Base-by-base conservation (phyloP, 2,888 invertebrate species). In the Cerastis leucographa region DNA sequence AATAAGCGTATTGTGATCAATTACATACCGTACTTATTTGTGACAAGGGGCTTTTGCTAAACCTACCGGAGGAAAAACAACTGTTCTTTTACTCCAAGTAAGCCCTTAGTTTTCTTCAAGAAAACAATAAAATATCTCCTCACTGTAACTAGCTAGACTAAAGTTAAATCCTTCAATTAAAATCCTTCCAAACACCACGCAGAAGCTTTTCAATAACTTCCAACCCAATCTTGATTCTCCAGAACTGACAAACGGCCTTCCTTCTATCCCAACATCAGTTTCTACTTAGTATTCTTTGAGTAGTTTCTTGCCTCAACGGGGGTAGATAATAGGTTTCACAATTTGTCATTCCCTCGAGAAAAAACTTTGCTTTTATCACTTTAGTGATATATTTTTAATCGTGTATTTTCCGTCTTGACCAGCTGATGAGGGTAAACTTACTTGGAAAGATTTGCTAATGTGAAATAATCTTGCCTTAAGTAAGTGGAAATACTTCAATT, bases 211-310 rank as follows among this genome's bases (percentile, higher is more conserved):
- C 35, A 44, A 54, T n/a, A n/a, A 73, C n/a, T 73, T 46, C 4
- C 17, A 54, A 80, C 46, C 35, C n/a, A 22, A 62, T 74, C 42
- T 66, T 68, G 44, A 69, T 65, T 75, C 19, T 11, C 51, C 5
- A 51, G 42, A 74, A 74, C 56, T 59, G 65, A 71, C n/a, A 70
- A 70, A 35, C 17, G 12, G 19, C 22, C n/a, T 69, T 75, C 40
- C 42, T 40, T 29, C 44, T 56, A 46, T 65, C 29, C 19, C 14
- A 19, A 29, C 35, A 59, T 46, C 59, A 65, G 68, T 46, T 74
- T n/a, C 42, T 25, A 40, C 46, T 59, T 75, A 80, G 69, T 65
- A 25, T 68, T 68, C 59, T 79, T 83, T 42, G 42, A 83, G 71
- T 71, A 65, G 29, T 82, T 74, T 69, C n/a, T 72, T 25, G 40